These are phyloP conservation scores for Dryas iulia DNA, from an alignment of 1,140 invertebrate genomes.

Conservation along the genomic window DNA sequence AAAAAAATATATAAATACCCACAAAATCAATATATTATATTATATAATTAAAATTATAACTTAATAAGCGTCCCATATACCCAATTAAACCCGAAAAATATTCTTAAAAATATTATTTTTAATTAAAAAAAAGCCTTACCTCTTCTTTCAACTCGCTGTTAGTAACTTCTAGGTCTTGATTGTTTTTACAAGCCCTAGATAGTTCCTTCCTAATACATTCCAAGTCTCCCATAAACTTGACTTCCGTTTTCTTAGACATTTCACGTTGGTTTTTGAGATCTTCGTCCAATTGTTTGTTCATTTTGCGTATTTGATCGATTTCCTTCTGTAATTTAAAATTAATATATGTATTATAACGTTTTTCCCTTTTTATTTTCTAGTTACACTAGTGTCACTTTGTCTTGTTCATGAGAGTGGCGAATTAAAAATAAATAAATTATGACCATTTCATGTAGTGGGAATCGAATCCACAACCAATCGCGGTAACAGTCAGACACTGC, in stretches of 20 bases:
- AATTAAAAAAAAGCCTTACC: slow-evolving; percentile 55
- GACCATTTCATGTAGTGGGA: no score
- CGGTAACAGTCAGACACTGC: no score
- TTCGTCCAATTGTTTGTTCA: slow-evolving; percentile 65
- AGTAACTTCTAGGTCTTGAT: slow-evolving; percentile 81
- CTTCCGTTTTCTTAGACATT: slow-evolving; percentile 71
- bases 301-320: slow-evolving; percentile 61
- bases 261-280: slow-evolving; percentile 74
- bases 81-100: neutral
- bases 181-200: slow-evolving; percentile 75
- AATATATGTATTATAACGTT: neutral
- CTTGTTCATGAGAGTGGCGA: no score
- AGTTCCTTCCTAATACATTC: slow-evolving; percentile 77
- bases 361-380: no score
- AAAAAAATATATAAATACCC: neutral
- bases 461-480: no score
- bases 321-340: slow-evolving; percentile 54
- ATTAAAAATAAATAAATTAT: no score
- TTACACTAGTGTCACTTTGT: no score
- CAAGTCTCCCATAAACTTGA: slow-evolving; percentile 69
- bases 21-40: neutral
- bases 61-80: neutral
- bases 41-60: no score
- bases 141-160: slow-evolving; percentile 82
- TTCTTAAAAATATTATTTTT: neutral